Evolutionary conservation across 1,140 invertebrate species (phyloP).

Genomic region (Conus ventricosus): DNA sequence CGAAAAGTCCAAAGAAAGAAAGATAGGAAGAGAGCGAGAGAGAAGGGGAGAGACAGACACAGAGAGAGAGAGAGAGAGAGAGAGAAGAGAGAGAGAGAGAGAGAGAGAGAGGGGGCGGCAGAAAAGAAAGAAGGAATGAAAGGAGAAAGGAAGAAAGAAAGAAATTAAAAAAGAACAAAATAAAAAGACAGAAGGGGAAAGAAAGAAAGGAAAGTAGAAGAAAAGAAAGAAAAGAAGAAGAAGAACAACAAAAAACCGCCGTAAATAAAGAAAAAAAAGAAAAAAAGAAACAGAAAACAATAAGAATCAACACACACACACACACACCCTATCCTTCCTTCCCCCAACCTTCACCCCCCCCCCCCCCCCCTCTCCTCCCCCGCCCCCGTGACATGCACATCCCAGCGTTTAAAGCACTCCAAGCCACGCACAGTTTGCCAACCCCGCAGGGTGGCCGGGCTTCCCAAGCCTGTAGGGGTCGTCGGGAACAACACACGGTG

Average conservation of each 20-base stretch:
- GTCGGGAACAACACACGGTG: too few relatives aligned
- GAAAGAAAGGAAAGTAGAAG: background rate
- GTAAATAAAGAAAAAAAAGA: background rate
- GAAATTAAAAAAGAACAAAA: background rate
- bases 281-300: background rate
- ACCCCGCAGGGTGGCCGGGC: too few relatives aligned
- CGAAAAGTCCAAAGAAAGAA: background rate
- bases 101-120: background rate
- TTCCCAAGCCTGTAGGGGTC: too few relatives aligned
- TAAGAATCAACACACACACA: background rate
- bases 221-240: background rate
- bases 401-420: too few relatives aligned
- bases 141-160: background rate
- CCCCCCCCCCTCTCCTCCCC: background rate
- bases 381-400: background rate
- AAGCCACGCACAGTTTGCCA: too few relatives aligned
- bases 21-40: background rate
- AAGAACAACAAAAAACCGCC: background rate
- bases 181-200: background rate
- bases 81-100: background rate
- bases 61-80: background rate
- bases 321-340: background rate
- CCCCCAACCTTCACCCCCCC: background rate
- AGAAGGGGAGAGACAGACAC: background rate
- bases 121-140: background rate